Evolutionary conservation across 2,888 invertebrate species (phyloP).

Genomic region (Acrobasis repandana): DNA sequence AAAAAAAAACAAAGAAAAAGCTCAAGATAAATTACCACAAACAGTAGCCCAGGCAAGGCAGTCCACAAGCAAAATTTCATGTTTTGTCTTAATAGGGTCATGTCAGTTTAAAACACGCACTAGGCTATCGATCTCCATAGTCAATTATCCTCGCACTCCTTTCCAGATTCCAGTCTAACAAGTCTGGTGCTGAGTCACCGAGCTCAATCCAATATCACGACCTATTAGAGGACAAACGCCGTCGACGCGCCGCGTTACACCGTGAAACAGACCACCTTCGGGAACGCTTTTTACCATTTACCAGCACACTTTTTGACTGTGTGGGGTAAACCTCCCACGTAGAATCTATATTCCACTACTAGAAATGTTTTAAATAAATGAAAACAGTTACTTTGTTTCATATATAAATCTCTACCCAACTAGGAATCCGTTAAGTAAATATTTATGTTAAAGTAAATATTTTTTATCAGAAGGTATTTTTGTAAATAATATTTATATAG

Average conservation of each 20-base stretch:
- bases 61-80: no score
- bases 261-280: slow-evolving; percentile 78
- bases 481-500: not conserved
- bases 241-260: slow-evolving; percentile 65
- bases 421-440: no score
- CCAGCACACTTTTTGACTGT: slow-evolving; percentile 47
- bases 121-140: not conserved
- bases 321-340: slow-evolving; percentile 63
- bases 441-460: no score
- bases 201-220: slow-evolving; percentile 68
- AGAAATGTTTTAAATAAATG: no score
- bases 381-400: no score
- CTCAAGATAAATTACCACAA: no score
- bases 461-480: no score
- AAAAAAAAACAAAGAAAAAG: no score
- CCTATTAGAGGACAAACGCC: slow-evolving; percentile 71
- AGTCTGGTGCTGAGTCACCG: slow-evolving; percentile 69
- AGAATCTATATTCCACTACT: slow-evolving; percentile 29
- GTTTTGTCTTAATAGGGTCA: no score
- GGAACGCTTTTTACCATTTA: slow-evolving; percentile 63
- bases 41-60: no score
- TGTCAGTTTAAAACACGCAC: no score
- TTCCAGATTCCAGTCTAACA: slow-evolving; percentile 37
- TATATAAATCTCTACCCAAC: no score
- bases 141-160: slow-evolving; percentile 1